phyloP scores from a whole-genome alignment of 2,113 vertebrate genomes.

The Leptocoma aspasia region DNA sequence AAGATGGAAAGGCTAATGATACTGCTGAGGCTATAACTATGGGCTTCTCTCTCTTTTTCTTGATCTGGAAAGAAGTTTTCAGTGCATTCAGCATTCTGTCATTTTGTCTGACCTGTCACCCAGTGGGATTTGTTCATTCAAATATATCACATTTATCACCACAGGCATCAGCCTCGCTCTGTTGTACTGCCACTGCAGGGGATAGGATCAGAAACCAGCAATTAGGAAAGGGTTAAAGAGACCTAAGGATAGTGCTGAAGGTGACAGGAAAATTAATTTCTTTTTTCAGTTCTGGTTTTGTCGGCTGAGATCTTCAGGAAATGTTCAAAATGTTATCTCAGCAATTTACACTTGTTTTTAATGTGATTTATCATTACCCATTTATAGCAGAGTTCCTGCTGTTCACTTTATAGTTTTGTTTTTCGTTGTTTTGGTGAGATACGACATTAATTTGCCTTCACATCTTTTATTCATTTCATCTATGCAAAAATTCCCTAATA shows the following conservation, averaged over 20 bases:
- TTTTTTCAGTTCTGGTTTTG: background rate
- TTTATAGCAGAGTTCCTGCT: conserved; percentile 30
- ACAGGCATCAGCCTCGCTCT: background rate
- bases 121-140: background rate
- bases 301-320: background rate
- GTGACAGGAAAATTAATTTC: background rate
- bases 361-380: conserved; percentile 52
- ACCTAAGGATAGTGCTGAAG: background rate
- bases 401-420: conserved; percentile 52
- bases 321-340: background rate
- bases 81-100: background rate
- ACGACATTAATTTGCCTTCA: conserved; percentile 31
- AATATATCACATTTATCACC: background rate
- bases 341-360: background rate
- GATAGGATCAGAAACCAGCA: background rate
- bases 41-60: background rate
- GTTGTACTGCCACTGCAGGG: background rate
- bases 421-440: conserved; percentile 47
- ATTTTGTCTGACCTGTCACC: background rate
- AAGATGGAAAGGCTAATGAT: background rate
- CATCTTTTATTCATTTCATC: conserved; percentile 60
- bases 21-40: background rate
- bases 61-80: background rate
- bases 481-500: conserved; percentile 12
- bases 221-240: background rate